Conservation (phyloP, 37 sponge, comb jelly and placozoan genomes). For the Cliona cf. orientalis region DNA sequence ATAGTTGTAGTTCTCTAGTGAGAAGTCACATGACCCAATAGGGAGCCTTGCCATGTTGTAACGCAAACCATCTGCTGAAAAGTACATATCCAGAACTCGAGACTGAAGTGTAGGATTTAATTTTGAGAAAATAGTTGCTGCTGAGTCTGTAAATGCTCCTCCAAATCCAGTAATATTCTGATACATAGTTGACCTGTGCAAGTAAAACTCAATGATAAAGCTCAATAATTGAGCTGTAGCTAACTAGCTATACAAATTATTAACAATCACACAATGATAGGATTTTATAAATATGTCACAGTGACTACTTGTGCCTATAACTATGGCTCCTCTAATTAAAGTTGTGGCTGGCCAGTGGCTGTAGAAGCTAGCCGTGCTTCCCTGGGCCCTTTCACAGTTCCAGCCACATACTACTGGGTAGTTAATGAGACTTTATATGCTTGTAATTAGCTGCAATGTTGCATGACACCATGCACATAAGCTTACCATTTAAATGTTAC, state of each 20-base stretch:
- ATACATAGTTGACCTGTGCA: constrained; percentile 43
- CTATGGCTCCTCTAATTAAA: too few species aligned
- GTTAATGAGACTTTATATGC: too few species aligned
- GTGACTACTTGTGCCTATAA: too few species aligned
- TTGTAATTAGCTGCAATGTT: too few species aligned
- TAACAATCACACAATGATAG: neutral
- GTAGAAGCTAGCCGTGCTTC: too few species aligned
- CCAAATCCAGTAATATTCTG: constrained; percentile 87
- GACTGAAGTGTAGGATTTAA: constrained; percentile 58
- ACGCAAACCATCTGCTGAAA: constrained; percentile 68
- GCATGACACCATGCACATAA: neutral
- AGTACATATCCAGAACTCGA: constrained; percentile 73
- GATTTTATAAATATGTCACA: neutral
- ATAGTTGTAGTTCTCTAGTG: constrained; percentile 72
- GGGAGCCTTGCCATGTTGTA: constrained; percentile 86
- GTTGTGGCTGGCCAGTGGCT: too few species aligned
- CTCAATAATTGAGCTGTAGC: too few species aligned
- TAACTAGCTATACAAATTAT: neutral
- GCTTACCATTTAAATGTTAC: constrained; percentile 65
- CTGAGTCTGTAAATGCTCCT: constrained; percentile 91
- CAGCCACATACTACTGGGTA: too few species aligned
- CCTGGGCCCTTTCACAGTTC: too few species aligned
- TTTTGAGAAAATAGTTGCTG: constrained; percentile 64
- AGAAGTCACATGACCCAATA: constrained; percentile 85
- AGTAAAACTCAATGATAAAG: too few species aligned